Conservation (phyloP, 2,888 invertebrate species). For the Drosophila putrida region DNA sequence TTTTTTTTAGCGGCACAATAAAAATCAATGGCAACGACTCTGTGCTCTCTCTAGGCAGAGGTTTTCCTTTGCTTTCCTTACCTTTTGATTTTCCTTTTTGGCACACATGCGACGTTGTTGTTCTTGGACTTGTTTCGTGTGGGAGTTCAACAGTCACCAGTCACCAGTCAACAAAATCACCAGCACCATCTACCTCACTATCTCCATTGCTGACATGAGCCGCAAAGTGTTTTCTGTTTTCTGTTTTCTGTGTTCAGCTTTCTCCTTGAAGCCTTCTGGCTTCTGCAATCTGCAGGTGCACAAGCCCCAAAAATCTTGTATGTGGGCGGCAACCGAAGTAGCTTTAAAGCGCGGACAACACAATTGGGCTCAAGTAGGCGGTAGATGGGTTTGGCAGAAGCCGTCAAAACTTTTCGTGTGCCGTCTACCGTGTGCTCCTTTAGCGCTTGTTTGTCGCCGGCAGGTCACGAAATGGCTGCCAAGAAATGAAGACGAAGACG, state of each 20-base stretch:
- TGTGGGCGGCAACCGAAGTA: slow-evolving; percentile 61
- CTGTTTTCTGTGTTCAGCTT: not conserved
- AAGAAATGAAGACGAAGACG: slow-evolving; percentile 32
- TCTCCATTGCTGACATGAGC: slow-evolving; percentile 49
- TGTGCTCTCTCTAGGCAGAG: slow-evolving; percentile 7
- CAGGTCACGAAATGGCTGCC: slow-evolving; percentile 69
- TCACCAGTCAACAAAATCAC: slow-evolving; percentile 9
- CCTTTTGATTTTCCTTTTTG: slow-evolving; percentile 25
- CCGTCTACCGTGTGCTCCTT: slow-evolving; percentile 37
- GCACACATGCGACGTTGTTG: slow-evolving; percentile 51
- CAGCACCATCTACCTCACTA: not conserved
- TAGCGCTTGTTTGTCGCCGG: slow-evolving; percentile 65
- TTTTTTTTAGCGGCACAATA: slow-evolving; percentile 41
- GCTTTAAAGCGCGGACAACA: slow-evolving; percentile 61
- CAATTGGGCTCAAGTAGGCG: slow-evolving; percentile 24
- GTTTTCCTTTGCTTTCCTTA: not conserved
- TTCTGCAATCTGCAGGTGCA: slow-evolving; percentile 65
- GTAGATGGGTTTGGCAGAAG: slow-evolving; percentile 26
- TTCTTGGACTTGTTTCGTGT: slow-evolving; percentile 33
- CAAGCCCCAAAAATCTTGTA: slow-evolving; percentile 22
- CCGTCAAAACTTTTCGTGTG: slow-evolving; percentile 65
- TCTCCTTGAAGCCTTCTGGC: not conserved
- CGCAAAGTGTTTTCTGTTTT: slow-evolving; percentile 49
- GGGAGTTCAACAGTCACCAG: slow-evolving; percentile 46
- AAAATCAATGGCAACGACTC: slow-evolving; percentile 73